Base-by-base conservation (phyloP, 2,888 invertebrate genomes). In the Invenusta paracnida region DNA sequence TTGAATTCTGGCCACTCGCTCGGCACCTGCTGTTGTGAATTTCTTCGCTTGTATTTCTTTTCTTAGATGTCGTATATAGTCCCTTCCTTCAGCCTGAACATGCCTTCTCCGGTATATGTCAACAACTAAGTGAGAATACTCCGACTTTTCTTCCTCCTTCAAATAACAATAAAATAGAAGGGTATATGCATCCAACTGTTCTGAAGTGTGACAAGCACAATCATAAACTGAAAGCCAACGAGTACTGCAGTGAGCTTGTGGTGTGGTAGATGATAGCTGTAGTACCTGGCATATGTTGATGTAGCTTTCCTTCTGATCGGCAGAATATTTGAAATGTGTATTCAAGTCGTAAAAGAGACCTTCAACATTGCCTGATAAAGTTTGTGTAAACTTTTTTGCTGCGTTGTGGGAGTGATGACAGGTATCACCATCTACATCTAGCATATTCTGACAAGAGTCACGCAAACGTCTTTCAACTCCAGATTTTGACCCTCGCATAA, bases 341-440 rank as follows among this genome's bases (percentile, higher is more conserved):
- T 79, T 23, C 25, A 79, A 27, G 28, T 79, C 79, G 28, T 23
- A 25, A 79, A 79, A 79, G 28, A 79, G 79, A 79, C 25, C 23
- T 79, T 79, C 25, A 27, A 79, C 79, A 79, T 79, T 79, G 25
- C 79, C 79, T 79, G 23, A 23, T 79, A 79, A 79, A 25, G 79
- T 27, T 79, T 79, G 79, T 25, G 79, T 79, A 79, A 79, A 79
- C 79, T 79, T 79, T 79, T 79, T 79, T 79, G 79, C 79, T 23
- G 79, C 79, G 79, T 79, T 79, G 28, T 79, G 23, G 25, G 28
- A 23, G 28, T 79, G 79, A 79, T 79, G 79, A 27, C 79, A 79
- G 28, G 79, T 79, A 79, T 79, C 79, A 27, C 79, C 79, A 79
- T 79, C 79, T 25, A 79, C 28, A 79, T 79, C 79, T 25, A 27